These are phyloP conservation scores for Acanthisitta chloris DNA, from an alignment of 2,113 vertebrate species.

Conservation along the genomic window DNA sequence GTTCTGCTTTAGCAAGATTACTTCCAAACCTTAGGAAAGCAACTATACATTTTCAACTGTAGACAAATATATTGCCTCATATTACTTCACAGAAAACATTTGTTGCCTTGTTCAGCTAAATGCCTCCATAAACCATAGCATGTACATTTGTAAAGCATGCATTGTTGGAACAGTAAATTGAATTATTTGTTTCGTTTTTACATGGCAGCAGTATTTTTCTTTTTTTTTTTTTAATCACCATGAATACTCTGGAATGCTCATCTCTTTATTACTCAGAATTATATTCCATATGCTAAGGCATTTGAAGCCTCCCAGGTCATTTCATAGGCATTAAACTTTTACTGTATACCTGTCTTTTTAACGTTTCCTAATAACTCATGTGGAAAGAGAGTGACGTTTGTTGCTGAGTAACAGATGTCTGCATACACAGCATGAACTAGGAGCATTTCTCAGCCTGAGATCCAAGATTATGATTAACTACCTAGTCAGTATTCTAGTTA, in stretches of 20 bases:
- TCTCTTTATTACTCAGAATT: constrained; percentile 4
- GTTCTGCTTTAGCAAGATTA: background rate
- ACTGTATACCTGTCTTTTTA: constrained; percentile 27
- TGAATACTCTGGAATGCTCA: background rate
- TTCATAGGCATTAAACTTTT: constrained; percentile 42
- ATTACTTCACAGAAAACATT: constrained; percentile 1
- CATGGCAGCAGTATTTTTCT: background rate
- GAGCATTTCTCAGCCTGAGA: background rate
- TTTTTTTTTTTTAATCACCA: background rate
- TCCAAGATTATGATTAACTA: background rate
- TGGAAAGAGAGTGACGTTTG: background rate
- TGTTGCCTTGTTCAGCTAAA: background rate
- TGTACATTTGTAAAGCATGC: background rate
- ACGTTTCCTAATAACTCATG: constrained; percentile 25
- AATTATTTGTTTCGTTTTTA: background rate
- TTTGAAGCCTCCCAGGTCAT: constrained; percentile 5
- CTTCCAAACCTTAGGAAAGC: background rate
- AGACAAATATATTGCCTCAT: background rate
- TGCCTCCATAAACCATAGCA: background rate
- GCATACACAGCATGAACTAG: background rate
- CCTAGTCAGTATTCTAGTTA: background rate
- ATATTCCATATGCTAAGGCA: background rate
- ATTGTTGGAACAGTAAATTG: background rate
- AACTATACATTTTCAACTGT: background rate
- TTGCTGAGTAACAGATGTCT: constrained; percentile 10